phyloP scores from a whole-genome alignment of 2,888 invertebrate genomes.

The Nymphalis polychloros region DNA sequence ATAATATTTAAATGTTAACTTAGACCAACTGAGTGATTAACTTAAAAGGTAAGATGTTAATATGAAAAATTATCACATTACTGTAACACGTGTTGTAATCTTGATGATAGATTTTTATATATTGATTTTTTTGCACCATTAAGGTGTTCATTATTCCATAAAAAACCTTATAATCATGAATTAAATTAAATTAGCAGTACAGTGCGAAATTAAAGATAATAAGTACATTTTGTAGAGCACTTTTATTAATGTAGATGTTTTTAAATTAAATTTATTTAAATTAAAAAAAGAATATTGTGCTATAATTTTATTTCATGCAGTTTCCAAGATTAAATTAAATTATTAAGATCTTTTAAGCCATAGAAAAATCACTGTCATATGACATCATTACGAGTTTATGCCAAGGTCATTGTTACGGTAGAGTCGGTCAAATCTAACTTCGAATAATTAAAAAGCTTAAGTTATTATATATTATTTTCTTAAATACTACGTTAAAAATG shows the following conservation, averaged over 20 bases:
- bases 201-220: background rate
- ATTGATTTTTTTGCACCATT: background rate
- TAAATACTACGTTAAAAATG: too few species aligned
- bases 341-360: background rate
- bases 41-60: slow-evolving; percentile 57
- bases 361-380: slow-evolving; percentile 22
- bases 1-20: slow-evolving; percentile 57
- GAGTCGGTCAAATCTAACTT: slow-evolving; percentile 24
- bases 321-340: background rate
- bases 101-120: background rate
- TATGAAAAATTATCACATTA: slow-evolving; percentile 13
- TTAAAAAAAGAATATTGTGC: background rate
- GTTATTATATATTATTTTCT: background rate
- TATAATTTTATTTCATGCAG: background rate
- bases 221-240: background rate
- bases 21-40: slow-evolving; percentile 49
- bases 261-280: background rate
- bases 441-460: background rate
- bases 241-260: background rate
- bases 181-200: background rate
- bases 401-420: slow-evolving; percentile 39
- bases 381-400: slow-evolving; percentile 40
- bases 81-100: background rate
- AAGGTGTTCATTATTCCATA: background rate
- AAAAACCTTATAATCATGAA: background rate